phyloP scores from a whole-genome alignment of 2,888 invertebrate genomes.

The Apamea sordens region DNA sequence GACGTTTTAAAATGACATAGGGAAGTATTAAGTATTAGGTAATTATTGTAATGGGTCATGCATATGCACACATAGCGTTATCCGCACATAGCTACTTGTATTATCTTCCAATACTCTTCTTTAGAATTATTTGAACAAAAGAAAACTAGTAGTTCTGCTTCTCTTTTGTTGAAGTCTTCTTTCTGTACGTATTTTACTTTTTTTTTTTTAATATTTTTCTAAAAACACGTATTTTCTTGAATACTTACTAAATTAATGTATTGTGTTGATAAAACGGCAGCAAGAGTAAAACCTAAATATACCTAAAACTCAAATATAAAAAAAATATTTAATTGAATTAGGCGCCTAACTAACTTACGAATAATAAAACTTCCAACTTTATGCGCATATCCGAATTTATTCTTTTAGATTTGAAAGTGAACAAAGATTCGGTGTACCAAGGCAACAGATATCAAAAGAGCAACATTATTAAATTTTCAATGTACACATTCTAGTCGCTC shows the following conservation, averaged over 20 bases:
- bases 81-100: too few species aligned
- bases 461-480: slow-evolving; percentile 38
- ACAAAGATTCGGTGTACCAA: slow-evolving; percentile 77
- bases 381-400: slow-evolving; percentile 16
- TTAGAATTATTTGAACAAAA: too few species aligned
- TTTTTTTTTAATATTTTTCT: background rate
- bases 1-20: too few species aligned
- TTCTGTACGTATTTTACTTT: background rate
- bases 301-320: background rate
- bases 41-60: too few species aligned
- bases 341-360: too few species aligned
- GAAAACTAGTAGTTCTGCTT: too few species aligned
- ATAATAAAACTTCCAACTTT: background rate
- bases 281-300: background rate
- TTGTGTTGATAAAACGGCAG: background rate
- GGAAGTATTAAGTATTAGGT: too few species aligned
- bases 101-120: too few species aligned
- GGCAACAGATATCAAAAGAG: slow-evolving; percentile 73
- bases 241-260: background rate
- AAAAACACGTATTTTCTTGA: background rate
- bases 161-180: too few species aligned
- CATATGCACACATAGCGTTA: too few species aligned
- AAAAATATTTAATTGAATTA: background rate
- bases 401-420: slow-evolving; percentile 80
- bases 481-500: slow-evolving; percentile 32